Evolutionary conservation across 64 coral and sea anemone species (phyloP).

Genomic region (Porites australiensis): DNA sequence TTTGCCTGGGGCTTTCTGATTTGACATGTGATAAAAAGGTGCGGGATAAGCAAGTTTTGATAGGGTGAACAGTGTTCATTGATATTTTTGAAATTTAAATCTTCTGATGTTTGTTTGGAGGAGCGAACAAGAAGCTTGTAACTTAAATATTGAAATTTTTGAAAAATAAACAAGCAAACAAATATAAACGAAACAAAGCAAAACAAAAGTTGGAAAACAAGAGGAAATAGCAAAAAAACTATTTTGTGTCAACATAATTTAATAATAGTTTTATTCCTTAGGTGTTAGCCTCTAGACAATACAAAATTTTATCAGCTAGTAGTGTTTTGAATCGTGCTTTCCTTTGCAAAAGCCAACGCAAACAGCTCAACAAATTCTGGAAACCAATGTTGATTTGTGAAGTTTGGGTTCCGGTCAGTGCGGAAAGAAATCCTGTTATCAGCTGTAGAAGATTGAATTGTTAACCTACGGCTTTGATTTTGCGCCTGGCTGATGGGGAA

Average conservation of each 20-base stretch:
- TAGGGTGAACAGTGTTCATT: background rate
- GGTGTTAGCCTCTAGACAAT: background rate
- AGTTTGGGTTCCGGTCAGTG: too few relatives aligned
- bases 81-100: slow-evolving; percentile 20
- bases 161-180: too few relatives aligned
- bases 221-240: background rate
- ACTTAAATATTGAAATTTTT: background rate
- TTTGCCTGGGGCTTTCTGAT: background rate
- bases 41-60: background rate
- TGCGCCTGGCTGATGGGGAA: too few relatives aligned
- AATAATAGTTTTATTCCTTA: too few relatives aligned
- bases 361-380: background rate
- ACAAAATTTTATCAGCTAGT: background rate
- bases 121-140: background rate
- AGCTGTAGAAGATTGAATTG: too few relatives aligned
- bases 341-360: background rate
- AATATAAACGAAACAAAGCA: too few relatives aligned
- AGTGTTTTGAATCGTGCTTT: background rate
- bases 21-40: background rate
- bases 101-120: background rate
- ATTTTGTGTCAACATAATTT: background rate
- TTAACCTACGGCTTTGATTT: too few relatives aligned
- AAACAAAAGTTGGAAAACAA: too few relatives aligned
- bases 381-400: too few relatives aligned
- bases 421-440: too few relatives aligned